Conservation (phyloP, 2,888 invertebrate genomes). For the Lepidocyrtinus sp. region DNA sequence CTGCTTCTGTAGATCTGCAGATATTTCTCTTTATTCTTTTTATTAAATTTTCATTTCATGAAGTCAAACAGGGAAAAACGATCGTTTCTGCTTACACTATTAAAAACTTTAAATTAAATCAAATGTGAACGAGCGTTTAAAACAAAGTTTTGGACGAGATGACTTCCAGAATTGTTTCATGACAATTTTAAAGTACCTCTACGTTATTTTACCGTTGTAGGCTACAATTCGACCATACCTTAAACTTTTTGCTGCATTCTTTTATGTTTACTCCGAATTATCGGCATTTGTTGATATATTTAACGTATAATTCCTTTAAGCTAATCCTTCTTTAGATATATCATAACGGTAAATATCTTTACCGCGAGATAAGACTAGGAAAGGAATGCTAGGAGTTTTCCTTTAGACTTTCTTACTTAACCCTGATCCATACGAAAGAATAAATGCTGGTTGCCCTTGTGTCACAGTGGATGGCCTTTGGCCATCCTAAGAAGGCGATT, state of each 20-base stretch:
- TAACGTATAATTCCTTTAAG: background rate
- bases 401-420: background rate
- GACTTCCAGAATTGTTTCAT: background rate
- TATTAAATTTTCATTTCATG: background rate
- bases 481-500: slow-evolving; percentile 22
- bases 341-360: background rate
- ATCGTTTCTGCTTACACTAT: background rate
- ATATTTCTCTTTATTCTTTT: background rate
- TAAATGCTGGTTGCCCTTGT: slow-evolving; percentile 27
- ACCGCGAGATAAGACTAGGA: background rate
- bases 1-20: slow-evolving; percentile 14
- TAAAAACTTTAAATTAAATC: background rate
- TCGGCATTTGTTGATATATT: slow-evolving; percentile 1
- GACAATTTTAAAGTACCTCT: background rate
- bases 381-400: slow-evolving; percentile 3
- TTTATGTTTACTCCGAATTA: too few species aligned
- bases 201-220: background rate
- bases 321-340: background rate
- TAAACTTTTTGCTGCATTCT: slow-evolving; percentile 1
- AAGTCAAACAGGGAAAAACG: background rate
- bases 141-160: background rate
- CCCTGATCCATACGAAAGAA: slow-evolving; percentile 8
- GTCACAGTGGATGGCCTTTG: slow-evolving; percentile 45
- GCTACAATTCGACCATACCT: background rate
- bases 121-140: too few species aligned